A percentile compares a stretch with the other conserved stretches of the same genome.
These are phyloP conservation scores for Upupa epops DNA, from an alignment of 2,113 vertebrate genomes.

Conservation along the genomic window DNA sequence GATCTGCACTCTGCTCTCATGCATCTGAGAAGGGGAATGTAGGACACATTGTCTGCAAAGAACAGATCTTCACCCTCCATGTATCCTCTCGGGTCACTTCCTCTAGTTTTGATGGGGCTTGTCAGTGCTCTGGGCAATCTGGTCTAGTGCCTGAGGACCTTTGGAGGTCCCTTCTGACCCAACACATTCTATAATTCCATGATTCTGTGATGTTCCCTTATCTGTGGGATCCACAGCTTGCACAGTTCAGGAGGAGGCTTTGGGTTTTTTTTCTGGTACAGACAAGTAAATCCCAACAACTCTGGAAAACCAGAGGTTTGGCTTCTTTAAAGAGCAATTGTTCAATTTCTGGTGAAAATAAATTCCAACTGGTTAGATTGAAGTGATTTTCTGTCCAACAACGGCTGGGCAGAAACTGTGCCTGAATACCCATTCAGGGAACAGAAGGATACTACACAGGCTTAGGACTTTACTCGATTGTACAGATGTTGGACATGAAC, in stretches of 20 bases:
- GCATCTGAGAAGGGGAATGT: neutral
- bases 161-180: no score
- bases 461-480: neutral
- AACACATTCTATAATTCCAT: no score
- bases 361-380: neutral
- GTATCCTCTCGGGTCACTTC: neutral
- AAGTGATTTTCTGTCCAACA: neutral
- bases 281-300: neutral
- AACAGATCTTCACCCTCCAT: neutral
- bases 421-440: neutral
- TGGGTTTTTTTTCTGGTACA: neutral
- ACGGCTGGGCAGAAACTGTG: neutral
- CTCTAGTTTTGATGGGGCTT: neutral
- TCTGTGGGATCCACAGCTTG: neutral
- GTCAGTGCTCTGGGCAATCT: no score
- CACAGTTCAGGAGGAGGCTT: accelerated
- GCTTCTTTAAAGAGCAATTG: neutral
- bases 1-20: accelerated
- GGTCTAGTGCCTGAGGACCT: no score
- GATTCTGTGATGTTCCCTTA: neutral
- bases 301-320: neutral
- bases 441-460: neutral
- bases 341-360: neutral
- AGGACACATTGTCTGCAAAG: neutral
- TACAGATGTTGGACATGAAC: neutral